A percentile compares a stretch with the other conserved stretches of the same genome.
phyloP scores from a whole-genome alignment of 1,140 invertebrate species.

The Lepidostoma basale region DNA sequence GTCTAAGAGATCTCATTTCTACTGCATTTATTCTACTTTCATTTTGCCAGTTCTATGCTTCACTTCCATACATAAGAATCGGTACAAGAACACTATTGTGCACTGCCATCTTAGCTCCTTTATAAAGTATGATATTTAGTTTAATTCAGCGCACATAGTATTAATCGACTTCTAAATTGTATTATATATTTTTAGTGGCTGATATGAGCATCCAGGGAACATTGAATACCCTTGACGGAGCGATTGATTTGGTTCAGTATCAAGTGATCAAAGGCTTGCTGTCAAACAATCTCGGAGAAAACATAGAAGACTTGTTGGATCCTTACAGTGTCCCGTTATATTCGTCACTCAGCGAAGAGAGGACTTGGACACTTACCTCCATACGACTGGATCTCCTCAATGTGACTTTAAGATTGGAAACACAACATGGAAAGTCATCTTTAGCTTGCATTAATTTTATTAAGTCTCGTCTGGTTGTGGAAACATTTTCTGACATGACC shows the following conservation, averaged over 20 bases:
- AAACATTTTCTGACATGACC: conserved; percentile 84
- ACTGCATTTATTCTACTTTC: too few relatives aligned
- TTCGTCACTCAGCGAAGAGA: conserved; percentile 29
- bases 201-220: conserved; percentile 86
- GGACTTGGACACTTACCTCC: conserved; percentile 76
- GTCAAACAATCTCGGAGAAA: conserved; percentile 91
- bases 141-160: too few relatives aligned
- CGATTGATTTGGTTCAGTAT: conserved; percentile 87
- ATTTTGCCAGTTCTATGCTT: too few relatives aligned
- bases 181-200: conserved; percentile 65
- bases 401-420: conserved; percentile 77
- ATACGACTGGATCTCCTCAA: conserved; percentile 87
- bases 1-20: too few relatives aligned
- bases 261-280: conserved; percentile 87
- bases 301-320: conserved; percentile 69
- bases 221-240: conserved; percentile 83
- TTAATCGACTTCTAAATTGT: not conserved
- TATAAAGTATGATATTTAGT: too few relatives aligned
- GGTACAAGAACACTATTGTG: too few relatives aligned
- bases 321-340: not conserved
- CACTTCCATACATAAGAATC: too few relatives aligned
- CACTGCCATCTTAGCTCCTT: too few relatives aligned
- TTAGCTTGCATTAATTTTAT: conserved; percentile 92
- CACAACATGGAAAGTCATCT: conserved; percentile 64
- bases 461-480: conserved; percentile 83